Conservation (phyloP, 2,888 invertebrate genomes). For the Lasioglossum morio region DNA sequence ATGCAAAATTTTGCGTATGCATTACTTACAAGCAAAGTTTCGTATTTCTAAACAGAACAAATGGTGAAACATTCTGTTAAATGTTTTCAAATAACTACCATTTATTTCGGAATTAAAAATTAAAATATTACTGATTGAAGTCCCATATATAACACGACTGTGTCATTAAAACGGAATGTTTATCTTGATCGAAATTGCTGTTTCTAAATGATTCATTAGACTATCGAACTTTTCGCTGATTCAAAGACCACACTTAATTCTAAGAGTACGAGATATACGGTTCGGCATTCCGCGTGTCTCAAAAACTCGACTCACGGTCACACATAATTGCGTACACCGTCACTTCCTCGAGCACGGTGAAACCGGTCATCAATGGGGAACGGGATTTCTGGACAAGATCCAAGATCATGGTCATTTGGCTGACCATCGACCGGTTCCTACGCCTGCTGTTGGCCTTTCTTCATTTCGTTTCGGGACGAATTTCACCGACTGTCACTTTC, state of each 20-base stretch:
- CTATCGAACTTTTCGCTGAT: background rate
- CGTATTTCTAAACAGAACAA: too few species aligned
- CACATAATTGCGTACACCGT: slow-evolving; percentile 5
- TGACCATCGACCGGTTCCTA: slow-evolving; percentile 60
- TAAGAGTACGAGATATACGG: background rate
- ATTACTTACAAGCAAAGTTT: too few species aligned
- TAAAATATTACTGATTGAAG: background rate
- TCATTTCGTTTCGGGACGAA: slow-evolving; percentile 35
- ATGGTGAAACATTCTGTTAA: too few species aligned
- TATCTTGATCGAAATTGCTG: background rate
- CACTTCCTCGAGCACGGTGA: slow-evolving; percentile 60
- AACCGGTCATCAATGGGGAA: slow-evolving; percentile 80
- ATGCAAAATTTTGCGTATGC: too few species aligned
- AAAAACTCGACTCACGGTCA: slow-evolving; percentile 7
- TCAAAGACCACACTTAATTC: background rate
- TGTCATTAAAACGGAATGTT: background rate
- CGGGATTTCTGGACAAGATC: slow-evolving; percentile 74
- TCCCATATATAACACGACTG: background rate
- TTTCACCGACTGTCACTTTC: slow-evolving; percentile 19
- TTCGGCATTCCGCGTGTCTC: background rate
- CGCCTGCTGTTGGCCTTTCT: slow-evolving; percentile 27
- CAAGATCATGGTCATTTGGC: slow-evolving; percentile 79
- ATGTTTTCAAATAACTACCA: too few species aligned
- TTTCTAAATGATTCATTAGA: background rate
- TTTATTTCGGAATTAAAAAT: background rate